Conservation (phyloP, 2,113 vertebrate species). For the Anhinga anhinga region DNA sequence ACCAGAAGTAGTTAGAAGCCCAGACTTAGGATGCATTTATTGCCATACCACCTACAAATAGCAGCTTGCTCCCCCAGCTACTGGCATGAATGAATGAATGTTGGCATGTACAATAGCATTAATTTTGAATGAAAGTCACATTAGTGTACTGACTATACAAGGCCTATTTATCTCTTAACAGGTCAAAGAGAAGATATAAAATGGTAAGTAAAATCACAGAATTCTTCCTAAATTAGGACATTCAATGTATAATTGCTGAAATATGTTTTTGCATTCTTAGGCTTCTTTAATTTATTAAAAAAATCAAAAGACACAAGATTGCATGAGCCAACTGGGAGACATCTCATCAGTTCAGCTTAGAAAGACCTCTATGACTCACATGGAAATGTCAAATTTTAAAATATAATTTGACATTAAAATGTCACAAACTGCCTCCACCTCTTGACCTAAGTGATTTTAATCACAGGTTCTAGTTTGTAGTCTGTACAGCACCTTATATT, state of each 20-base stretch:
- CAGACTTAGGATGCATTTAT: neutral
- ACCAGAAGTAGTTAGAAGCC: neutral
- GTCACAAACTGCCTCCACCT: neutral
- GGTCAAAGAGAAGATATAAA: neutral
- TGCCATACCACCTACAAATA: neutral
- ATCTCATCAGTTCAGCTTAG: neutral
- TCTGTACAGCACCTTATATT: neutral
- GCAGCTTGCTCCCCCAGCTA: neutral
- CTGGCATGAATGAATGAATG: neutral
- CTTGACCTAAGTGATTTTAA: neutral
- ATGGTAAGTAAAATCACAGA: neutral
- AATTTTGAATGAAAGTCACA: neutral
- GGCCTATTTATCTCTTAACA: neutral
- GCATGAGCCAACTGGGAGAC: neutral
- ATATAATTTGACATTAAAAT: constrained; percentile 13
- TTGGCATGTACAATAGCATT: accelerated
- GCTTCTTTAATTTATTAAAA: neutral
- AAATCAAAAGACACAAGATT: neutral
- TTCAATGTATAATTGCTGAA: neutral
- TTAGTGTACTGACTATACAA: neutral
- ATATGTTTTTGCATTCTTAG: neutral
- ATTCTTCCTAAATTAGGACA: neutral
- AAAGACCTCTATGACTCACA: neutral
- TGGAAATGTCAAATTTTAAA: neutral
- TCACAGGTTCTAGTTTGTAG: neutral